Evolutionary conservation across 2,888 invertebrate species (phyloP).

Genomic region (Nephrotoma appendiculata): DNA sequence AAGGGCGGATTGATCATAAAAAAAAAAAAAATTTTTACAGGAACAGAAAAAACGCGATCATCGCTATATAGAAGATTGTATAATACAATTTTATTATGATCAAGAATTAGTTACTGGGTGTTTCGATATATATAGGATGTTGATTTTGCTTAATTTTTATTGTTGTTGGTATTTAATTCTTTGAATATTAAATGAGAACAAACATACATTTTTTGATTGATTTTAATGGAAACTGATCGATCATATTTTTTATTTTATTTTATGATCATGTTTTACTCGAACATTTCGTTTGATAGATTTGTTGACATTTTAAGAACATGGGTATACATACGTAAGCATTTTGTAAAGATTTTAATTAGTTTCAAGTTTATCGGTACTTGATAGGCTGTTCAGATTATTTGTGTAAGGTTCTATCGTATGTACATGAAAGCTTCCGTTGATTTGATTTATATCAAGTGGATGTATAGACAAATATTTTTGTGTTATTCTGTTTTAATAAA

Average conservation of each 20-base stretch:
- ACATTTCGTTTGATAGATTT: background rate
- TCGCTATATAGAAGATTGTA: background rate
- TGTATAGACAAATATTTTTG: background rate
- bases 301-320: background rate
- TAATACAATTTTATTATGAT: background rate
- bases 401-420: background rate
- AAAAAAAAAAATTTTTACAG: background rate
- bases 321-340: background rate
- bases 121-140: background rate
- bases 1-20: background rate
- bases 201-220: background rate
- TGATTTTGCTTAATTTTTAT: background rate
- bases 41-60: background rate
- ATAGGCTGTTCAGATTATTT: background rate
- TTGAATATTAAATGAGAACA: background rate
- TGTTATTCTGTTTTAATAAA: background rate
- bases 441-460: background rate
- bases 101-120: background rate
- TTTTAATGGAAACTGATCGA: background rate
- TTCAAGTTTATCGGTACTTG: background rate
- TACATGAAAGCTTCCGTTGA: background rate
- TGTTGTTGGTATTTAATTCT: background rate
- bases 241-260: background rate
- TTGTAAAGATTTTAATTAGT: background rate
- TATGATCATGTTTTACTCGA: background rate